phyloP scores from a whole-genome alignment of 2,113 vertebrate genomes.

The Alexandromys fortis region DNA sequence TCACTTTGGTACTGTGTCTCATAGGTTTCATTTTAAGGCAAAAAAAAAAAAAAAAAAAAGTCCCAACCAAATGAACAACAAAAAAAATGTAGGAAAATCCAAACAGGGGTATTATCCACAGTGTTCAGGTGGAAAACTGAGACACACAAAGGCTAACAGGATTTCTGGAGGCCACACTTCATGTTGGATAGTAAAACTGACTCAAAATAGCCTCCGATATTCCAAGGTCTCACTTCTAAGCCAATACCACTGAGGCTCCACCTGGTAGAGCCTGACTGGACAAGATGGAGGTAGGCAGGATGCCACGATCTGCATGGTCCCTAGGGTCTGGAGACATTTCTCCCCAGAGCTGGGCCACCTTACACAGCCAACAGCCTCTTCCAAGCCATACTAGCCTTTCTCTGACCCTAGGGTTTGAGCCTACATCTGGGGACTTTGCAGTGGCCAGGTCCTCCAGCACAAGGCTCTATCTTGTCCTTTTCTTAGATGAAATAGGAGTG shows the following conservation, averaged over 20 bases:
- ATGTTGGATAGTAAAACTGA: background rate
- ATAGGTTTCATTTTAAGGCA: background rate
- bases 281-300: too few species aligned
- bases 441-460: background rate
- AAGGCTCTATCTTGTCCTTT: background rate
- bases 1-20: background rate
- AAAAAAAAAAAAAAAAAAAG: background rate
- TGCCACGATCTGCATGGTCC: background rate
- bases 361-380: background rate
- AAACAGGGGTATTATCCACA: background rate
- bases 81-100: background rate
- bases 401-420: background rate
- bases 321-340: background rate
- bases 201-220: fast-evolving
- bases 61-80: background rate
- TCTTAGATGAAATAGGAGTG: background rate
- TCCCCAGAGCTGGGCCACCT: background rate
- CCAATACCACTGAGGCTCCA: background rate
- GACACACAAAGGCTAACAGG: background rate
- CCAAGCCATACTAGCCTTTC: background rate
- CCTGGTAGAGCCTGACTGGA: too few species aligned
- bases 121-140: background rate
- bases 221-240: background rate
- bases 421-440: background rate
- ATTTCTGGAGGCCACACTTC: background rate